These are phyloP conservation scores for Macheiramphus alcinus DNA, from an alignment of 2,113 vertebrate species.

Conservation along the genomic window DNA sequence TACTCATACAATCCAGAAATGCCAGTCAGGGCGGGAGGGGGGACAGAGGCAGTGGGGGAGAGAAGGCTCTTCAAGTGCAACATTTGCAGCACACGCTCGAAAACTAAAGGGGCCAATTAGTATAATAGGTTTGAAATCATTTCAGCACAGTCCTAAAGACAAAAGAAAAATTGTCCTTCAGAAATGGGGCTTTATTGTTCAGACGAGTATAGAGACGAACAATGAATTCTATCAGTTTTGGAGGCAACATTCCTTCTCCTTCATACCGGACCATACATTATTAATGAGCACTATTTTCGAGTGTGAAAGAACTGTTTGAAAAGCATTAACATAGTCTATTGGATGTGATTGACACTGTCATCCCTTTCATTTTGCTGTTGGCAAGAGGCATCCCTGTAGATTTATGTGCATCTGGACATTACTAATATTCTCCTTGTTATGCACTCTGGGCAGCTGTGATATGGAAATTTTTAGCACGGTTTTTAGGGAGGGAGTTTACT, in stretches of 20 bases:
- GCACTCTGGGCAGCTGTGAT: slow-evolving; percentile 75
- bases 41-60: not conserved
- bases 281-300: slow-evolving; percentile 81
- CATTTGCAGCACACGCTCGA: not conserved
- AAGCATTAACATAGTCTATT: slow-evolving; percentile 82
- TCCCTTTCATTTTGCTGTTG: slow-evolving; percentile 78
- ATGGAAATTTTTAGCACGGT: slow-evolving; percentile 70
- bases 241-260: slow-evolving; percentile 69
- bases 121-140: slow-evolving; percentile 71
- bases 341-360: slow-evolving; percentile 83
- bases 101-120: slow-evolving; percentile 67
- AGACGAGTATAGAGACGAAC: slow-evolving; percentile 49
- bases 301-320: slow-evolving; percentile 83
- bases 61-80: slow-evolving; percentile 17
- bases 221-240: slow-evolving; percentile 74
- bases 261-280: slow-evolving; percentile 78
- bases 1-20: slow-evolving; percentile 46
- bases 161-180: slow-evolving; percentile 73
- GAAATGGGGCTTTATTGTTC: slow-evolving; percentile 68
- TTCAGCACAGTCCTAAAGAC: slow-evolving; percentile 67
- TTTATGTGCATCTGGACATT: slow-evolving; percentile 80
- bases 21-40: not conserved
- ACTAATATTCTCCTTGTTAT: slow-evolving; percentile 79
- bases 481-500: slow-evolving; percentile 53
- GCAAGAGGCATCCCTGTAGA: slow-evolving; percentile 78